Evolutionary conservation across 2,113 vertebrate genomes (phyloP).

Genomic region (Hoplias malabaricus): DNA sequence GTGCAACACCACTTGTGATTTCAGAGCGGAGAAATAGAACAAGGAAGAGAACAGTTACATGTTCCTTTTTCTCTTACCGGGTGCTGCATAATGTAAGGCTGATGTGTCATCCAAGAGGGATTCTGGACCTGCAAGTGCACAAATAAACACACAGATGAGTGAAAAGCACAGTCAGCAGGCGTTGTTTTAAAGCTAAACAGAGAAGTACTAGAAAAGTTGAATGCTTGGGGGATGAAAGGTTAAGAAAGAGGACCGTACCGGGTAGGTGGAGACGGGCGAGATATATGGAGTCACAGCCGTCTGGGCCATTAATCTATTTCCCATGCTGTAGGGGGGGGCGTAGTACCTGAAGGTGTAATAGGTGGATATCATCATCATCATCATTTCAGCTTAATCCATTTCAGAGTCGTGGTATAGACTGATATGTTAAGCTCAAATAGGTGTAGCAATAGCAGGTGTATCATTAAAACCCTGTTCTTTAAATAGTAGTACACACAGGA

Average conservation of each 20-base stretch:
- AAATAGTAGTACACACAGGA: no score
- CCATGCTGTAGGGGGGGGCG: slow-evolving; percentile 84
- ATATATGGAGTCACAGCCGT: slow-evolving; percentile 93
- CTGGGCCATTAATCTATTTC: slow-evolving; percentile 96
- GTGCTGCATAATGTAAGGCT: slow-evolving; percentile 98
- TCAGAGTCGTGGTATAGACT: neutral
- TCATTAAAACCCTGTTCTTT: no score
- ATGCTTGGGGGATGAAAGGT: neutral
- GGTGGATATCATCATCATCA: no score
- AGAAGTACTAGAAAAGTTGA: neutral
- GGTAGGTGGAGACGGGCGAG: slow-evolving; percentile 94
- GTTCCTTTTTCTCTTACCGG: slow-evolving; percentile 82
- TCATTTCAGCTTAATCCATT: no score
- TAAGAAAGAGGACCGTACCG: slow-evolving; percentile 74
- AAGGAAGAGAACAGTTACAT: neutral
- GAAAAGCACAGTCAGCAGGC: slow-evolving; percentile 4
- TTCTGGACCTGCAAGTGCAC: slow-evolving; percentile 83
- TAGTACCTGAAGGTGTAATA: slow-evolving; percentile 39
- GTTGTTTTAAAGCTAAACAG: neutral
- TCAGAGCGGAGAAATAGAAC: neutral
- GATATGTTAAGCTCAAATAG: neutral
- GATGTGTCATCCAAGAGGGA: slow-evolving; percentile 98
- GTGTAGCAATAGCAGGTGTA: neutral
- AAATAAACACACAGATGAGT: slow-evolving; percentile 9
- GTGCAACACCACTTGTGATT: neutral